Base-by-base conservation (phyloP, 2,797 vertebrate species). In the Siniperca scherzeri region DNA sequence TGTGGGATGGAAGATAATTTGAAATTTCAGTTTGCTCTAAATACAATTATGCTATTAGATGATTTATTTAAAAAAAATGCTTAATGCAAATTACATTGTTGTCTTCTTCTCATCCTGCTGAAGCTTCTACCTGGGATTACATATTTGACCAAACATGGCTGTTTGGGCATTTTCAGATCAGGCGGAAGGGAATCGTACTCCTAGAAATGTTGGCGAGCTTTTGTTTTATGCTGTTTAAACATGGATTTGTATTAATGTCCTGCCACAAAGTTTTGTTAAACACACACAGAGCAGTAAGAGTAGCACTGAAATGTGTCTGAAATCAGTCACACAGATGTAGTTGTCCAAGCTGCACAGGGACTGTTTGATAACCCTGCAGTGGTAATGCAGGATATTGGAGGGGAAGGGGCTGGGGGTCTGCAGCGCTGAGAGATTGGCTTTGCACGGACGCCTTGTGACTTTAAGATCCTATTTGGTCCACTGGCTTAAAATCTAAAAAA, bases 401-500 rank as follows among this genome's bases (percentile, higher is more conserved):
- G 77, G 56, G 82, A 57, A 36, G 78, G 83, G 40, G 77, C 10
- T 21, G 72, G 59, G 71, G 81, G 81, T 66, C 74, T 64, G 88
- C 75, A 1, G 82, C 19, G 48, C 80, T 38, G 2, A 85, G 87
- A 90, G 89, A 92, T 92, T 90, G 93, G 86, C 92, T 93, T 92
- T 90, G 87, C 88, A 88, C 89, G 70, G 90, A 91, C 84, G 84
- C 91, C 89, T 87, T 71, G 86, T 88, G 93, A 91, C 89, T 92
- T 84, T 89, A 66, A 92, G 88, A 93, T 93, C 92, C 90, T 89
- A 91, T 94, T 93, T 91, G 91, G 89, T 90, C 90, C 89, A 91
- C 59, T 91, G 92, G 91, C 92, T 93, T 92, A 93, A 93, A 92
- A 92, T 92, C 81, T 82, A 77, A 87, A 83, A 87, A 88, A 86